Evolutionary conservation across 1,140 invertebrate genomes (phyloP), one percentile per base, ranked within the genome.

Genomic region (Phortica variegata): DNA sequence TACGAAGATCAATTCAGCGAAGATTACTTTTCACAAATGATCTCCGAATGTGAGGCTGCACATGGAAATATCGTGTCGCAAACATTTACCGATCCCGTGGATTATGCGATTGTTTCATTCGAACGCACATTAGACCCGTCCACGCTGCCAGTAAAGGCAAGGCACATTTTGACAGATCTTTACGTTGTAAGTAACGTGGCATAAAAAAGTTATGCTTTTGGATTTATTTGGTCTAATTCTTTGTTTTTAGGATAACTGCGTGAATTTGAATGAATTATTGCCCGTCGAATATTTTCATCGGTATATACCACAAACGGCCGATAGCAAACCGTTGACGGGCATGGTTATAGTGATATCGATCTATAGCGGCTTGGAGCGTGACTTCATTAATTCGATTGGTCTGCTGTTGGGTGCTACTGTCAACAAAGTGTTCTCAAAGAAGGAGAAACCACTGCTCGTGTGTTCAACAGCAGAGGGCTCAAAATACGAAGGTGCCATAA

Each of bases 401-500:
- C 80, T 83, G 54, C 61, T 82, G 16, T 71, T 93, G 9, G 90
- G 90, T 15, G 90, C 88, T 2, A 13, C 13, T n/a, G 47, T 65
- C 1, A 83, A 85, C 56, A 82, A 84, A 33, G 77, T 77, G 49
- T 83, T 85, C 58, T 79, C 79, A 1, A 76, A 80, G 44, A 79
- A 78, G 50, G 73, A 79, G 16, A 79, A 79, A 19, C 69, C 70
- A 3, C 58, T 66, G 26, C 79, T 96, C 1, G 77, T 95, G 17
- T 90, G 89, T 48, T 84, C 85, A 7, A 76, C 76, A 1, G 76
- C 89, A 0, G 79, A 79, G 49, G 91, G 92, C 0, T 84, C 85
- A 39, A 96, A 96, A 71, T 95, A 92, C 75, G 73, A 77, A 26
- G 92, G 89, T 7, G 89, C 92, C 1, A 73, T 89, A 1, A 90